Evolutionary conservation across 2,113 vertebrate genomes (phyloP).

Genomic region (Onychostoma macrolepis): DNA sequence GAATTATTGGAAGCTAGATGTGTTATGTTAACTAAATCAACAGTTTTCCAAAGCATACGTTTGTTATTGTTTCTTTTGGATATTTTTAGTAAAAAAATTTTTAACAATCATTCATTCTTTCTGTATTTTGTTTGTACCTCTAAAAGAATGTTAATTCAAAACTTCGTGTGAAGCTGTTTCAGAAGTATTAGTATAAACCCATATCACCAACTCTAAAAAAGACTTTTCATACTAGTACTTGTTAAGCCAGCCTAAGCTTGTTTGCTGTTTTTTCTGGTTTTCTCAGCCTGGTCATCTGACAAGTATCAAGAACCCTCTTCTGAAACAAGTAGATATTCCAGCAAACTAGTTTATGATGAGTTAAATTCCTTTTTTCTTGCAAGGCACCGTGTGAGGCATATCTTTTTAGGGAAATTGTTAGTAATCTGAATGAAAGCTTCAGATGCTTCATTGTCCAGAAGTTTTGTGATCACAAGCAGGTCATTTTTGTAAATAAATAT

Average conservation of each 20-base stretch:
- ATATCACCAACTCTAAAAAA: background rate
- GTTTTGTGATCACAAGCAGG: background rate
- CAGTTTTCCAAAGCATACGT: background rate
- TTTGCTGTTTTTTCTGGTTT: background rate
- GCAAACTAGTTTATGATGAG: background rate
- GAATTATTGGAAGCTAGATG: conserved; percentile 2
- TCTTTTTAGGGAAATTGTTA: background rate
- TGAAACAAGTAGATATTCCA: background rate
- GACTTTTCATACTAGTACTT: too few species aligned
- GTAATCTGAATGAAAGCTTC: background rate
- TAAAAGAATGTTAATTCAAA: background rate
- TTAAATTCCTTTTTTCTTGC: background rate
- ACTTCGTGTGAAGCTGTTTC: background rate
- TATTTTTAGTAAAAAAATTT: conserved; percentile 5
- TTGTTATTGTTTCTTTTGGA: conserved; percentile 3
- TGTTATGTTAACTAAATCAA: background rate
- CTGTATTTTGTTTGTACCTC: background rate
- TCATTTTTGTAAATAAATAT: background rate
- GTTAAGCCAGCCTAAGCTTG: background rate
- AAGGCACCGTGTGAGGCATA: too few species aligned
- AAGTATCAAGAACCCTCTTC: background rate
- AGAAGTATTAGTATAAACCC: background rate
- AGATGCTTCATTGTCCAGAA: background rate
- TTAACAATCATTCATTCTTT: background rate
- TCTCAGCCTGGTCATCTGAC: background rate